These are phyloP conservation scores for Apocrypta bakeri DNA, from an alignment of 1,140 invertebrate species.

Conservation along the genomic window DNA sequence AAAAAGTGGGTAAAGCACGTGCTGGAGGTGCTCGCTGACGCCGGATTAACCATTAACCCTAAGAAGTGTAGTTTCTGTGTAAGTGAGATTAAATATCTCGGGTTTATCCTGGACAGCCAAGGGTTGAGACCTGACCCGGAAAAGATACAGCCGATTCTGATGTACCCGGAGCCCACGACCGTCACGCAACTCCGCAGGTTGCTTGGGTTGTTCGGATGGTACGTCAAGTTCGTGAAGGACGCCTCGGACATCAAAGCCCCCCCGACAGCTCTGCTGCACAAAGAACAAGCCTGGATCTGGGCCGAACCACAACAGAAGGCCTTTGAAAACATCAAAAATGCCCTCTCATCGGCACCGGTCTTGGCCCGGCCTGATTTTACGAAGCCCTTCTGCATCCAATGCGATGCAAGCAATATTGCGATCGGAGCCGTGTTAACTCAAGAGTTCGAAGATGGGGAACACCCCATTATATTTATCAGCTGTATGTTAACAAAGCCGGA, in stretches of 20 bases:
- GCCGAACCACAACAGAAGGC: slow-evolving; percentile 2
- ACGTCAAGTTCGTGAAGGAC: slow-evolving; percentile 63
- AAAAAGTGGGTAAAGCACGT: too few relatives aligned
- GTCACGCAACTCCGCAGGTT: slow-evolving; percentile 36
- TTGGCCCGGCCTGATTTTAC: slow-evolving; percentile 51
- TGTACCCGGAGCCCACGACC: not conserved
- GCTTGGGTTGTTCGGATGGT: slow-evolving; percentile 62
- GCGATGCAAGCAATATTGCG: slow-evolving; percentile 55
- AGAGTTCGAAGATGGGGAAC: slow-evolving; percentile 29
- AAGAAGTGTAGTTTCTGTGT: slow-evolving; percentile 40
- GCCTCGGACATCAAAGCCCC: slow-evolving; percentile 62
- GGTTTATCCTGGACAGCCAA: slow-evolving; percentile 29
- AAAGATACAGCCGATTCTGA: slow-evolving; percentile 1
- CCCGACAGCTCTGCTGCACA: not conserved
- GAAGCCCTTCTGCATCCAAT: slow-evolving; percentile 58
- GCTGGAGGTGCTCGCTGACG: not conserved
- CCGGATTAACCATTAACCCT: slow-evolving; percentile 9
- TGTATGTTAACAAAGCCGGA: slow-evolving; percentile 31
- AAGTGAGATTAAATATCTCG: slow-evolving; percentile 8
- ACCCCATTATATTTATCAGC: slow-evolving; percentile 48
- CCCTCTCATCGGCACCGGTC: slow-evolving; percentile 24
- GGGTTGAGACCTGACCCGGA: slow-evolving; percentile 34
- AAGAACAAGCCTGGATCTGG: slow-evolving; percentile 5
- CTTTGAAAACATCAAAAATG: slow-evolving; percentile 50
- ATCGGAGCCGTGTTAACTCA: slow-evolving; percentile 57